Percentiles rank a stretch among this genome's conserved stretches.
These are phyloP conservation scores for Venustaconcha ellipsiformis DNA, from an alignment of 1,140 invertebrate genomes.

Conservation along the genomic window DNA sequence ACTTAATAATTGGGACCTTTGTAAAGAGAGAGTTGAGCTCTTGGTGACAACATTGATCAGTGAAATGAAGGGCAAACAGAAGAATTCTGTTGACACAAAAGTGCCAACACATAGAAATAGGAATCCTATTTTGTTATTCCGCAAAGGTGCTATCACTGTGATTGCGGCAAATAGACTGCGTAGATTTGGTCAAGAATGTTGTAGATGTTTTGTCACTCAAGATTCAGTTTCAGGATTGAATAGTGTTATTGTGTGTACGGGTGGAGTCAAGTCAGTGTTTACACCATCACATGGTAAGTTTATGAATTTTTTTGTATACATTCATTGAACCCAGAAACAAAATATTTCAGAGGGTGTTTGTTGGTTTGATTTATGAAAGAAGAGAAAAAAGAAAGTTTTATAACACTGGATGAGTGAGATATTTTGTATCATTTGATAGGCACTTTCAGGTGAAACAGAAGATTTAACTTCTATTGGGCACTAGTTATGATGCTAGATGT, in stretches of 20 bases:
- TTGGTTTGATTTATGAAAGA: neutral
- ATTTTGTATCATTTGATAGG: neutral
- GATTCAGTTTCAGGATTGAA: constrained; percentile 46
- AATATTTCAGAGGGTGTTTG: neutral
- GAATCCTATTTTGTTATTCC: constrained; percentile 53
- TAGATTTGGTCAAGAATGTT: constrained; percentile 38
- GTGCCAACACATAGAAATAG: constrained; percentile 29
- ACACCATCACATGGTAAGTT: neutral
- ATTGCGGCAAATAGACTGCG: constrained; percentile 60
- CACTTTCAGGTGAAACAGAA: neutral
- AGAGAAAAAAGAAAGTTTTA: neutral
- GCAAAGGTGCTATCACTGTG: constrained; percentile 58
- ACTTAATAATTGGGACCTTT: constrained; percentile 52
- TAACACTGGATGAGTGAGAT: neutral
- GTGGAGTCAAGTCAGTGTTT: constrained; percentile 34
- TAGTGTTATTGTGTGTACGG: constrained; percentile 54
- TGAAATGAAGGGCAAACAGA: constrained; percentile 43
- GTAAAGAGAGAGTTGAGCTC: constrained; percentile 51
- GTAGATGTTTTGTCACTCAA: constrained; percentile 57
- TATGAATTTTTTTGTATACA: neutral
- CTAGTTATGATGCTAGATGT: neutral
- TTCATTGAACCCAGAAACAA: neutral
- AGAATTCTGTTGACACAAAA: constrained; percentile 11
- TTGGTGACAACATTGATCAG: constrained; percentile 53
- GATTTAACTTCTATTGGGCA: neutral